Conservation (phyloP, 1,140 invertebrate species). For the Drosophila azteca region DNA sequence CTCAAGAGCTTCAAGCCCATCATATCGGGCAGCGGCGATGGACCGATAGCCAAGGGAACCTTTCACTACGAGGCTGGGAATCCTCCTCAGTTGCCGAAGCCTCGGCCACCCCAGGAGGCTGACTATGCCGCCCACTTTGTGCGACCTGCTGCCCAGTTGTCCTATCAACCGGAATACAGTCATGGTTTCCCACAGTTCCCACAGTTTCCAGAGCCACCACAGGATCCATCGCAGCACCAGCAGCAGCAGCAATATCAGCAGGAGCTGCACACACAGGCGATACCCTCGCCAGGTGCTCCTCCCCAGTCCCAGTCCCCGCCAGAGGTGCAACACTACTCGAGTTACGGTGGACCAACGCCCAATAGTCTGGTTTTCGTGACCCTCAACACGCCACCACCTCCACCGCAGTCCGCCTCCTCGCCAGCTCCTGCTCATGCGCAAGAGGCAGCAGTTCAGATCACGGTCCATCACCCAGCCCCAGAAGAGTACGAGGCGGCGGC, state of each 20-base stretch:
- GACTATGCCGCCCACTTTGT: slow-evolving; percentile 21
- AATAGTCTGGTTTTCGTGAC: slow-evolving; percentile 66
- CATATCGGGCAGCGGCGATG: slow-evolving; percentile 43
- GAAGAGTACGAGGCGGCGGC: slow-evolving; percentile 69
- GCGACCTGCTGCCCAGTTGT: slow-evolving; percentile 49
- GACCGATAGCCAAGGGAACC: slow-evolving; percentile 53
- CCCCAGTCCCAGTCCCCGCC: neutral
- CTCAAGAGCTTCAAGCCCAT: slow-evolving; percentile 74
- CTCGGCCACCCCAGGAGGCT: slow-evolving; percentile 18
- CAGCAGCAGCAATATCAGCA: slow-evolving; percentile 1
- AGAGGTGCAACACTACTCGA: slow-evolving; percentile 14
- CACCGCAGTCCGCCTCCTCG: slow-evolving; percentile 12
- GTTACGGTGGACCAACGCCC: slow-evolving; percentile 49
- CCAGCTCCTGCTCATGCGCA: slow-evolving; percentile 3
- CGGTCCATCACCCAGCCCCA: slow-evolving; percentile 38
- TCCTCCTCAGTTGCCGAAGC: slow-evolving; percentile 14
- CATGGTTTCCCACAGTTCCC: slow-evolving; percentile 11
- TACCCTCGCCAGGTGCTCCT: slow-evolving; percentile 34
- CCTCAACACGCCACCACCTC: slow-evolving; percentile 48
- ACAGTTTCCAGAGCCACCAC: neutral
- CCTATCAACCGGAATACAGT: slow-evolving; percentile 46
- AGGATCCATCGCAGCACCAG: neutral
- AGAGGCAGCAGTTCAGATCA: slow-evolving; percentile 9
- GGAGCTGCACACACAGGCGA: slow-evolving; percentile 59
- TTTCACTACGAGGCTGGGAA: slow-evolving; percentile 69